Evolutionary conservation across 2,113 vertebrate genomes (phyloP).

Genomic region (Numida meleagris): DNA sequence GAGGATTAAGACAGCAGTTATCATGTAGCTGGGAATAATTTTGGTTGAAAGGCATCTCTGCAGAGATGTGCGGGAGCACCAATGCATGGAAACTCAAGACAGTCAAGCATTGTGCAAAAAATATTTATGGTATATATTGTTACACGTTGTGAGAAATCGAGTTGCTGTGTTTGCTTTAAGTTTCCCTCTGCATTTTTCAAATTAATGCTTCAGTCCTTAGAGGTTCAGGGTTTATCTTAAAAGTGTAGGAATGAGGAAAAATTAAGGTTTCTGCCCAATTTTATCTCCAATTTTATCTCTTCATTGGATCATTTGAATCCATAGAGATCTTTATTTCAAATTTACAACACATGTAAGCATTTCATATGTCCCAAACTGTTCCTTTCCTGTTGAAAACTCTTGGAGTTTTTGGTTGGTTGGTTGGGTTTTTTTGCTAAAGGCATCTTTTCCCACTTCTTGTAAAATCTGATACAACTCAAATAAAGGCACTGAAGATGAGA

Average conservation of each 20-base stretch:
- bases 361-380: not conserved
- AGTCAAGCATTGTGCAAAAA: not conserved
- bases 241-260: not conserved
- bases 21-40: not conserved
- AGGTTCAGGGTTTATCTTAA: not conserved
- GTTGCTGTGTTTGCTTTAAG: not conserved
- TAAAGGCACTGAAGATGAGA: not conserved
- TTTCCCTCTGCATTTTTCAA: not conserved
- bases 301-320: not conserved
- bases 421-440: not conserved
- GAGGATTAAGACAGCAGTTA: not conserved
- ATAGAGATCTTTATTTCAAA: not conserved
- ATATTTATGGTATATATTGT: not conserved
- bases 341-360: not conserved
- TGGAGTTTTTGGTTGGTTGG: too few species aligned
- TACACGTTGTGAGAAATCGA: not conserved
- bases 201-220: not conserved
- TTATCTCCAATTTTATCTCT: not conserved
- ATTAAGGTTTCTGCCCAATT: not conserved
- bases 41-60: not conserved
- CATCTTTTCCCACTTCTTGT: not conserved
- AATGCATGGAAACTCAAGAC: not conserved
- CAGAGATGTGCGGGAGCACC: not conserved
- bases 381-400: not conserved
- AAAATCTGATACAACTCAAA: not conserved